Base-by-base conservation (phyloP, 2,113 vertebrate species). In the Lampris incognitus region DNA sequence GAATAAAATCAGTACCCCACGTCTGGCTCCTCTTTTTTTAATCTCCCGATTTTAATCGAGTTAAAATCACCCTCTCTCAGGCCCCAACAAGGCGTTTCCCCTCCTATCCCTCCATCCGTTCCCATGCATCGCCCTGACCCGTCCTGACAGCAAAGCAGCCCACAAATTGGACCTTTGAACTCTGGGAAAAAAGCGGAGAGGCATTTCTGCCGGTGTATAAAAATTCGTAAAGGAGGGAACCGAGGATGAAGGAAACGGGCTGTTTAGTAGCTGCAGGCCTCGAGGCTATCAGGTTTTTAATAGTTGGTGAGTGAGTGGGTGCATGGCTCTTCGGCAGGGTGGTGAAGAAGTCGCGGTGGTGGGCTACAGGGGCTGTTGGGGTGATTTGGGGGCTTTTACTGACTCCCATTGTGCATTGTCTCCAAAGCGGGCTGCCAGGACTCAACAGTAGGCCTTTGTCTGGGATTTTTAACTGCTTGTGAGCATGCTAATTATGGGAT, bases 401-500 rank as follows among this genome's bases (percentile, higher is more conserved):
- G 85, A 77, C 78, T 89, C 69, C 76, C 68, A 81, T 91, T 93
- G 87, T 92, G 82, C 59, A 91, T 90, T 92, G 91, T 92, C 84
- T 85, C 66, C 36, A 0, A 73, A 85, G 87, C 82, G 87, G 87
- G 78, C 78, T 78, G 77, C 70, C 1, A 5, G 55, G 76, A 50
- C 70, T 61, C 79, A 86, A 92, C 90, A 93, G 81, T 91, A 52
- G 72, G 71, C 68, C 90, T 88, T 91, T 93, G 92, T 92, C 79
- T 50, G 62, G 68, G 85, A 74, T 85, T 71, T 90, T 90, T 91
- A 86, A 92, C 87, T 89, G 79, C 79, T 81, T 76, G 81, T 88
- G 85, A 89, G 85, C 85, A 89, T 91, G 88, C 87, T 91, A 92
- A 91, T 93, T 91, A 87, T 83, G 76, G 84, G 72, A 85, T 90